These are phyloP conservation scores for Malurus cyaneus DNA, from an alignment of 2,113 vertebrate genomes.

Conservation along the genomic window DNA sequence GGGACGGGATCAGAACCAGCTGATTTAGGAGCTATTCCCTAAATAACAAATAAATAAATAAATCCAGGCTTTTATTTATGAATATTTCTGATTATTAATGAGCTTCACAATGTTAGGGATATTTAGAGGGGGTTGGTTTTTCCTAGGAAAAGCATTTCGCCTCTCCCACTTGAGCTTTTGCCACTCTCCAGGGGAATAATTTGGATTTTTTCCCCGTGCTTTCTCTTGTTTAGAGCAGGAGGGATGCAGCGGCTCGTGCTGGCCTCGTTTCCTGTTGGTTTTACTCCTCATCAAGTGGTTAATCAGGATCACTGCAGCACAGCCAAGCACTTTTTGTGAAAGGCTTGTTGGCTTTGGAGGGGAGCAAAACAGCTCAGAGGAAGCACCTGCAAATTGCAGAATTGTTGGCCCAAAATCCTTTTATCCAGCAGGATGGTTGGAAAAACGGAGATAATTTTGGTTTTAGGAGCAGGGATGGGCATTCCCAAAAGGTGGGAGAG, in stretches of 20 bases:
- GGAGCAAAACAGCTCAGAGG: not conserved
- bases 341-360: not conserved
- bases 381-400: not conserved
- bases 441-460: not conserved
- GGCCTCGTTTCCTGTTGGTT: not conserved
- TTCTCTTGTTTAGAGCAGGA: not conserved
- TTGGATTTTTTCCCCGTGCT: not conserved
- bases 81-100: not conserved
- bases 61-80: not conserved
- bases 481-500: not conserved
- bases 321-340: not conserved
- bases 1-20: not conserved
- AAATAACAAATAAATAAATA: too few relatives aligned
- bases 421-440: not conserved
- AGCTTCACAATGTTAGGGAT: not conserved
- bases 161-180: not conserved
- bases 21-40: not conserved
- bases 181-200: not conserved
- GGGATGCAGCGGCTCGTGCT: not conserved
- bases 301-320: not conserved
- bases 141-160: not conserved
- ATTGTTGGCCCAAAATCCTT: not conserved
- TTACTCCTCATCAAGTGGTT: conserved; percentile 1
- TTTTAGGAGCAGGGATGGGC: not conserved
- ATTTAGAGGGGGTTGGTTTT: accelerated